phyloP scores from a whole-genome alignment of 2,113 vertebrate species.

The Pangasianodon hypophthalmus region DNA sequence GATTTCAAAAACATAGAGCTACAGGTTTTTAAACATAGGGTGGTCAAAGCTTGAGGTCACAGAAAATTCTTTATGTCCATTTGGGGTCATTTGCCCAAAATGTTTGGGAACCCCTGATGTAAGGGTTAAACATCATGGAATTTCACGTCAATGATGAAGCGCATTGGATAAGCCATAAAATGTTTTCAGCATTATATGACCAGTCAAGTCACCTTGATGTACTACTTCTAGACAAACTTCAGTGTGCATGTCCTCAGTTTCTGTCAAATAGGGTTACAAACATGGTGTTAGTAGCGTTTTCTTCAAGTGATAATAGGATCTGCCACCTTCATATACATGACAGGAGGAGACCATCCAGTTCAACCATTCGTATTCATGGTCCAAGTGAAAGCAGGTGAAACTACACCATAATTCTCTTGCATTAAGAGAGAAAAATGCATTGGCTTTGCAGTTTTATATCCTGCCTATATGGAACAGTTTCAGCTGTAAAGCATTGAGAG shows the following conservation, averaged over 20 bases:
- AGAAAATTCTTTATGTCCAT: not conserved
- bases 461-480: constrained; percentile 6
- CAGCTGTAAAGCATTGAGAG: not conserved
- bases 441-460: not conserved
- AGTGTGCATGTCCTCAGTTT: not conserved
- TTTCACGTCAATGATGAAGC: not conserved
- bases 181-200: not conserved
- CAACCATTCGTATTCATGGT: not conserved
- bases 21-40: not conserved
- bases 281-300: not conserved
- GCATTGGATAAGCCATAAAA: not conserved
- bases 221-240: not conserved
- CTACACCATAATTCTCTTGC: not conserved
- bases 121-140: not conserved
- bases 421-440: not conserved
- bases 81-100: not conserved
- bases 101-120: not conserved
- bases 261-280: not conserved
- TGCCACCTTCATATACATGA: not conserved
- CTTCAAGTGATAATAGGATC: not conserved
- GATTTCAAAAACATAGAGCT: not conserved
- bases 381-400: not conserved
- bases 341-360: not conserved
- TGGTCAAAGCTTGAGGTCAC: not conserved
- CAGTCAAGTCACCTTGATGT: not conserved